Conservation (phyloP, 2,797 vertebrate species). For the Neosilurus mollespiculum region DNA sequence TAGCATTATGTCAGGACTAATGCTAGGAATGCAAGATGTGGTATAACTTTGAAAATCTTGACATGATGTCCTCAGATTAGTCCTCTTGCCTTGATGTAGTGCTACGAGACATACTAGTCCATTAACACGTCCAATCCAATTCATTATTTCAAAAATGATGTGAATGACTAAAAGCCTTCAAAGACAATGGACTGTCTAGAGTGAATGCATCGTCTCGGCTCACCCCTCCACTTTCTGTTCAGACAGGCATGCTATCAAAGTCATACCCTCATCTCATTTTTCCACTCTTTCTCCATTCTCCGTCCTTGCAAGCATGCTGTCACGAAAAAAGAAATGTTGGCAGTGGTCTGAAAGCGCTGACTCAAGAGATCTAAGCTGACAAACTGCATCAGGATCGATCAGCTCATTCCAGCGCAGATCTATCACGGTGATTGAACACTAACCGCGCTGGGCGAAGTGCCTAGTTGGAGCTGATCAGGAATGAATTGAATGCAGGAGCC, state of each 20-base stretch:
- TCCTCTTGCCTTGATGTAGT: not conserved
- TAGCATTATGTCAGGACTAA: not conserved
- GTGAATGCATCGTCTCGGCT: not conserved
- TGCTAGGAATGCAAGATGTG: not conserved
- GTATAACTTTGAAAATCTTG: not conserved
- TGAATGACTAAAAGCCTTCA: constrained; percentile 8
- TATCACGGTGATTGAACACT: constrained; percentile 47
- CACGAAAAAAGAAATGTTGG: constrained; percentile 17
- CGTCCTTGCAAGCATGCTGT: constrained; percentile 8
- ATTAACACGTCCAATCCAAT: not conserved
- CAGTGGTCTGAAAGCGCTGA: constrained; percentile 26
- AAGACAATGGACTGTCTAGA: not conserved
- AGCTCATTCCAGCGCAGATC: constrained; percentile 41
- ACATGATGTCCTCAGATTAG: not conserved
- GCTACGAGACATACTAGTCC: not conserved
- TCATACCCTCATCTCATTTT: not conserved
- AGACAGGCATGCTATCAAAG: not conserved
- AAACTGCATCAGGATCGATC: constrained; percentile 56
- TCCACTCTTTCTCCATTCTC: not conserved
- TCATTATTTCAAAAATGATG: not conserved
- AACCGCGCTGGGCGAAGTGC: constrained; percentile 20
- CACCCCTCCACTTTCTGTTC: not conserved
- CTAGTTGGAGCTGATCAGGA: constrained; percentile 30
- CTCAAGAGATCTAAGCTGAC: constrained; percentile 42
- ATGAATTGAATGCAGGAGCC: constrained; percentile 21